phyloP scores from a whole-genome alignment of 2,797 vertebrate species.

The Cuculus canorus region DNA sequence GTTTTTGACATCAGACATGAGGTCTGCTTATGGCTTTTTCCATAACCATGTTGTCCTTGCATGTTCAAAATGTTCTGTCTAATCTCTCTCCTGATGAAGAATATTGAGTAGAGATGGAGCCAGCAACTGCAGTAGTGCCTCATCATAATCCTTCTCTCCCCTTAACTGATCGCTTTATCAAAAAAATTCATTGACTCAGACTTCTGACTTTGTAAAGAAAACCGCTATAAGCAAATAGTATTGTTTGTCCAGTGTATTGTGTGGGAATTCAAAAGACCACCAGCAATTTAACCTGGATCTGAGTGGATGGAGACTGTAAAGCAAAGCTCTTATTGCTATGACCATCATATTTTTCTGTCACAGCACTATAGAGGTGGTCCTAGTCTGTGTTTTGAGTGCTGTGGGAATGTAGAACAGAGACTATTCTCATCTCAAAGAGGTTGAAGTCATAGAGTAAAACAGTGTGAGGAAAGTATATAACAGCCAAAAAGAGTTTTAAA shows the following conservation, averaged over 20 bases:
- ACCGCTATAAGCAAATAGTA: not conserved
- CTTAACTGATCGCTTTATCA: not conserved
- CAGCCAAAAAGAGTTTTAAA: not conserved
- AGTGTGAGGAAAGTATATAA: not conserved
- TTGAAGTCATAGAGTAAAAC: not conserved
- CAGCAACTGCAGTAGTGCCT: too few species aligned
- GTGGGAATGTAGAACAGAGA: not conserved
- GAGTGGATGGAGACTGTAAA: not conserved
- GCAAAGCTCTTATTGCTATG: not conserved
- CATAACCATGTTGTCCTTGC: rapidly evolving
- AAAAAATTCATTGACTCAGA: not conserved
- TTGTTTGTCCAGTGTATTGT: not conserved
- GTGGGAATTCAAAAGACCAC: not conserved
- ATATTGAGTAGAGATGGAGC: not conserved
- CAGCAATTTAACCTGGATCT: not conserved
- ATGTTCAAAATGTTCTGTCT: not conserved
- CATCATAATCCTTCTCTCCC: not conserved
- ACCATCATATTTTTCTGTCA: not conserved
- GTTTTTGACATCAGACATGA: not conserved
- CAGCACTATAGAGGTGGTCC: not conserved
- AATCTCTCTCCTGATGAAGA: not conserved
- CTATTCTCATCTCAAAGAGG: not conserved
- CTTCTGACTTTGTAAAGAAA: not conserved
- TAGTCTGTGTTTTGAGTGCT: not conserved
- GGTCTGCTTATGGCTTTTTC: not conserved